Conservation (phyloP, 2,797 vertebrate genomes). For the Psittacula echo region DNA sequence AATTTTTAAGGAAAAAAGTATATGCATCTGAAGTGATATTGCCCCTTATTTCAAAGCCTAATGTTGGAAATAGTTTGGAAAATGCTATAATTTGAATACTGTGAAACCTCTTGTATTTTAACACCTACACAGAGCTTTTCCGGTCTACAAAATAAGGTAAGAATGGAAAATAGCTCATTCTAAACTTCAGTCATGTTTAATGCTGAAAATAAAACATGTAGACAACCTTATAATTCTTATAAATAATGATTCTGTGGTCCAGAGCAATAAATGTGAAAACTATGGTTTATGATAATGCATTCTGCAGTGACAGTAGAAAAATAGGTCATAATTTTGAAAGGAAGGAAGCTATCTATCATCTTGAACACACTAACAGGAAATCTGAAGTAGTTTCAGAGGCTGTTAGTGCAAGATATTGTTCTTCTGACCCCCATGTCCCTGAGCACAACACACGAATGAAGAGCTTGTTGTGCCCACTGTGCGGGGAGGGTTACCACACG, state of each 20-base stretch:
- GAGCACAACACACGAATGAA: not conserved
- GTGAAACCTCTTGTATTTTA: not conserved
- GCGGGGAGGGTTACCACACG: not conserved
- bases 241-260: conserved; percentile 50
- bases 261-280: conserved; percentile 51
- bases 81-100: not conserved
- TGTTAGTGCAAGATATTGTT: not conserved
- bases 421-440: not conserved
- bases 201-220: conserved; percentile 48
- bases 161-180: conserved; percentile 21
- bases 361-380: conserved; percentile 6
- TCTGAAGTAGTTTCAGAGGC: not conserved
- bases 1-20: not conserved
- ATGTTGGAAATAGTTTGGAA: not conserved
- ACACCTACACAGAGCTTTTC: not conserved
- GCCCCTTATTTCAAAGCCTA: not conserved
- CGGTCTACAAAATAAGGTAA: not conserved
- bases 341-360: conserved; percentile 32
- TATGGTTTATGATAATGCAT: conserved; percentile 54
- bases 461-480: not conserved
- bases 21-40: not conserved
- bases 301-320: conserved; percentile 60
- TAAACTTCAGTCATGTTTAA: conserved; percentile 34
- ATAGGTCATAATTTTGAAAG: conserved; percentile 62
- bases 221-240: conserved; percentile 57